Conservation (phyloP, 2,797 vertebrate genomes). For the Pelochelys cantorii region DNA sequence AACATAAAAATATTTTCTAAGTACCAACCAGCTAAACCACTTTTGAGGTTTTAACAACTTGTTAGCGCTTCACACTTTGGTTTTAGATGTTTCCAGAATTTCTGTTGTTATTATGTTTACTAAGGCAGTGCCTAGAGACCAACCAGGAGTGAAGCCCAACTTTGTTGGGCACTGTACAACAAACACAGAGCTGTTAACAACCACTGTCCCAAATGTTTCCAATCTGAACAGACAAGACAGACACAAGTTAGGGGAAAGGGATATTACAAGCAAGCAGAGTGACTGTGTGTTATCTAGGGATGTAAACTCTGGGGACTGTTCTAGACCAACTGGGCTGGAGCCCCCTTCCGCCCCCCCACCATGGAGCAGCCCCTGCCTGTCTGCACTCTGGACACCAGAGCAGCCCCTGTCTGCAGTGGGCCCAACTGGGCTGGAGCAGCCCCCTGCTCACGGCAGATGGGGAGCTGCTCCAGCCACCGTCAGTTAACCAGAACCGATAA, state of each 20-base stretch:
- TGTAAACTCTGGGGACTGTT: too few species aligned
- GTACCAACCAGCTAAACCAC: background rate
- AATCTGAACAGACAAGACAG: background rate
- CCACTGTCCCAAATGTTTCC: background rate
- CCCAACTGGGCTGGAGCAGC: too few species aligned
- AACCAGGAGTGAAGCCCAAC: background rate
- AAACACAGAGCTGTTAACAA: background rate
- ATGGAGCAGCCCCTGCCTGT: too few species aligned
- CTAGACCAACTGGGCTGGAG: too few species aligned
- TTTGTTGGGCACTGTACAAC: constrained; percentile 2
- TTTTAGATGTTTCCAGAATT: constrained; percentile 11
- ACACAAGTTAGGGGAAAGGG: background rate
- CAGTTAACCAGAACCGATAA: too few species aligned
- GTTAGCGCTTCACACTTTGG: background rate
- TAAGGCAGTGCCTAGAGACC: constrained; percentile 21
- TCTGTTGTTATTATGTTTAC: background rate
- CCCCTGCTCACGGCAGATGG: too few species aligned
- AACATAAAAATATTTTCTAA: background rate
- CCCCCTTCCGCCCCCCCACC: too few species aligned
- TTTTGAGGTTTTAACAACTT: background rate
- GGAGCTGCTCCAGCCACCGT: too few species aligned
- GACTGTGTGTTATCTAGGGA: background rate
- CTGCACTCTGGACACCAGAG: too few species aligned
- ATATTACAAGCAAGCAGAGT: background rate
- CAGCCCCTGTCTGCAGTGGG: too few species aligned